Percentiles rank a stretch among this genome's conserved stretches.
These are phyloP conservation scores for Cirrhinus molitorella DNA, from an alignment of 2,797 vertebrate genomes.

Conservation along the genomic window DNA sequence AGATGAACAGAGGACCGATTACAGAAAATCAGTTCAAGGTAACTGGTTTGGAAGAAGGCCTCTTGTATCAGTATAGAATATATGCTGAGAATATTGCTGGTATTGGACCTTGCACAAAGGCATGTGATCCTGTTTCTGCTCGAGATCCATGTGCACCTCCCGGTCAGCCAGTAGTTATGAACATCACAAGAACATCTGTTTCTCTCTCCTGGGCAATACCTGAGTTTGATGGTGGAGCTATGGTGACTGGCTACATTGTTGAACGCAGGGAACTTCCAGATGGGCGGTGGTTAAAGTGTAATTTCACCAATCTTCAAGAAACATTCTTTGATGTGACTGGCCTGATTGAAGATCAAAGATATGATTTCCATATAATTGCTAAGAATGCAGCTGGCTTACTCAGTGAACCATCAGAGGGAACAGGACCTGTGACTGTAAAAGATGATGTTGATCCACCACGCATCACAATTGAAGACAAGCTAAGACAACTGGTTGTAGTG, in stretches of 20 bases:
- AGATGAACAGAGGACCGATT: conserved; percentile 89
- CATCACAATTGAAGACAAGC: conserved; percentile 92
- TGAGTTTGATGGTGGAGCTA: conserved; percentile 95
- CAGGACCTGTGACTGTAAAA: conserved; percentile 91
- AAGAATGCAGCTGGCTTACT: conserved; percentile 93
- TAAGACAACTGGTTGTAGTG: conserved; percentile 87
- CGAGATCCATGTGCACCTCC: conserved; percentile 97
- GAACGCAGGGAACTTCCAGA: conserved; percentile 92
- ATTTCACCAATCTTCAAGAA: conserved; percentile 92
- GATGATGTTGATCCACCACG: conserved; percentile 93
- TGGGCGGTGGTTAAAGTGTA: conserved; percentile 96
- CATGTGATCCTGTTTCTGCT: conserved; percentile 90
- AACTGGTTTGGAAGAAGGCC: conserved; percentile 90
- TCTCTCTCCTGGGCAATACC: conserved; percentile 95
- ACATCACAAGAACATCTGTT: conserved; percentile 93
- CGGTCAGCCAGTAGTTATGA: conserved; percentile 89
- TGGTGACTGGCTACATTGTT: conserved; percentile 94
- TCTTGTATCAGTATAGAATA: conserved; percentile 92
- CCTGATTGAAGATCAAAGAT: conserved; percentile 91
- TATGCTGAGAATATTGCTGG: conserved; percentile 94
- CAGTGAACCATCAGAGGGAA: conserved; percentile 92
- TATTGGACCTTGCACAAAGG: conserved; percentile 90
- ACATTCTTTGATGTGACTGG: conserved; percentile 92
- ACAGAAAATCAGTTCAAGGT: conserved; percentile 91
- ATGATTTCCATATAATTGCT: conserved; percentile 94